These are phyloP conservation scores for Pitta sordida DNA, from an alignment of 2,113 vertebrate species.

Conservation along the genomic window DNA sequence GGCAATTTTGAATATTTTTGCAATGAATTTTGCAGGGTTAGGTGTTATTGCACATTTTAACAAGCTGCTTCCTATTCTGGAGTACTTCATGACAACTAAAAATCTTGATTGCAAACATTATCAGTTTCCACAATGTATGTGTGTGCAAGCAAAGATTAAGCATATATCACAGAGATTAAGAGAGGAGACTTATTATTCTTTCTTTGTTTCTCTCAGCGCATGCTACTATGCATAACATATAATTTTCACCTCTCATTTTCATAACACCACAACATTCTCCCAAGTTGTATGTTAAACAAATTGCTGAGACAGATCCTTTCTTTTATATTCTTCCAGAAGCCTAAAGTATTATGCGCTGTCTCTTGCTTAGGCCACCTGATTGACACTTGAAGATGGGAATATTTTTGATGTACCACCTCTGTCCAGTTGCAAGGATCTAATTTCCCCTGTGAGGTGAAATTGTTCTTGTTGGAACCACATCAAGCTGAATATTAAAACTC, in stretches of 20 bases:
- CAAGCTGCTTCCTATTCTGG: background rate
- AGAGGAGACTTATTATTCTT: background rate
- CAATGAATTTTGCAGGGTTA: background rate
- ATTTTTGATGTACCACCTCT: background rate
- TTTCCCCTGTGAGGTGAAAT: background rate
- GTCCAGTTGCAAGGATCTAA: background rate
- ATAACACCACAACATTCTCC: background rate
- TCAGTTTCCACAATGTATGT: background rate
- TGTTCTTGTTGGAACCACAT: constrained; percentile 27
- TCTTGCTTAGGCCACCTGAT: background rate
- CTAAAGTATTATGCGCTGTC: background rate
- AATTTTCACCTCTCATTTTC: background rate
- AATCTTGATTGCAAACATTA: background rate
- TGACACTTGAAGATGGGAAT: background rate
- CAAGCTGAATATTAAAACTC: background rate
- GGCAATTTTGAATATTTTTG: background rate
- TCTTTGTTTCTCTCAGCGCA: background rate
- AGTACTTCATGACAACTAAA: background rate
- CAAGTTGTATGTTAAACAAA: background rate
- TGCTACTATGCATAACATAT: no score
- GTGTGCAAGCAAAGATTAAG: background rate
- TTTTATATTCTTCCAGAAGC: background rate
- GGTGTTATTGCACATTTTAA: background rate
- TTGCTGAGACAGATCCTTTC: background rate
- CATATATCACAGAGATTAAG: background rate